Evolutionary conservation across 1,140 invertebrate species (phyloP), one percentile per base, ranked within the genome.

Genomic region (Drosophila gunungcola): DNA sequence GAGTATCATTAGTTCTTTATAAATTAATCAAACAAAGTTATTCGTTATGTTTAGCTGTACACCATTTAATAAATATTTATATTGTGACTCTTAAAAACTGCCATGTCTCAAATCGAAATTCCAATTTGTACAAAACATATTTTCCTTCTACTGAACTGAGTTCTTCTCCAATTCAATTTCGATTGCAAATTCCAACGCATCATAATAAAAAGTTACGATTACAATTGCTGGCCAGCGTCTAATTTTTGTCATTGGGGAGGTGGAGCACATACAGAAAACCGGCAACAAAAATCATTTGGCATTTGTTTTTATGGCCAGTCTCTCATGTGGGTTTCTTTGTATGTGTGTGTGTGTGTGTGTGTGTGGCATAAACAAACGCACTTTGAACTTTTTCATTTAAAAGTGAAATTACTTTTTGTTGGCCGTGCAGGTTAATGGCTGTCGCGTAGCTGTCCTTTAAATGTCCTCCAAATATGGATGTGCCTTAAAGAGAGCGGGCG

Each of bases 381-480:
- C 83, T 86, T 83, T 86, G 83, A 86, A 86, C 83, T 88, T 86
- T 86, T 86, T 86, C 84, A 88, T 88, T 86, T 86, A 88, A 86
- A 86, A 88, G 70, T 83, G 75, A 83, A 88, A 86, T 86, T 86
- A 86, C 83, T 88, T 86, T 72, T 85, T 86, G 72, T 72, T 76
- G 34, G 65, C 57, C 45, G 55, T 36, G 56, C 69, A 67, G 54
- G 64, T 86, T 88, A 88, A 86, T 86, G 72, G 84, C 75, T 60
- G 67, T 64, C 68, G 73, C 60, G 60, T n/a, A 27, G 39, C 61
- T 32, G 83, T 88, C 83, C 83, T 86, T 77, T 83, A 86, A 75
- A 88, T 88, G 83, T 80, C 83, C 83, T 79, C 79, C 62, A 73
- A 79, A 79, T 88, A 77, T 79, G 65, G 48, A 75, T 73, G 69